Evolutionary conservation across 2,888 invertebrate species (phyloP), one percentile per base, ranked within the genome.

Genomic region (Drosophila anomelani): DNA sequence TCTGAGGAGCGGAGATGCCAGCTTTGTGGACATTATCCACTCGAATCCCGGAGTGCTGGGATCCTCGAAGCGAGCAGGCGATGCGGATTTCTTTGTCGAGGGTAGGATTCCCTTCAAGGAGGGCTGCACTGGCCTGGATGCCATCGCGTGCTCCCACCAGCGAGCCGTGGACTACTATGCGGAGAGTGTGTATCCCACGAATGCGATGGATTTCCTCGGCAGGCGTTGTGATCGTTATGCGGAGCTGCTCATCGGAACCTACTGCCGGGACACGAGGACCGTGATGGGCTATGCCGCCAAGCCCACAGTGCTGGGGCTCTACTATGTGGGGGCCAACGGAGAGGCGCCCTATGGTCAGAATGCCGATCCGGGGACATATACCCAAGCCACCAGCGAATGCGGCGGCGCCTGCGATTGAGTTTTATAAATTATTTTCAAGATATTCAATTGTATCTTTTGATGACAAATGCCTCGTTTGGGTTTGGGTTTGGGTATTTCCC

Each of bases 11-110:
- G 90, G 91, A 10, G 91, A 91, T 83, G 92, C 92, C 17, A 68
- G 71, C 0, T 91, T 90, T 57, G 81, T 92, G 36, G 92, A 91
- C 70, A 75, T 92, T 4, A 91, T 92, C 53, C 90, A 91, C 66
- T 81, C 79, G 23, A 91, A 91, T 80, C 81, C 89, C 0, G 91
- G 91, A 15, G 80, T 87, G 1, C 36, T 89, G 39, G 91, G 91
- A 3, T 81, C 85, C 47, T 47, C 80, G 0, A 78, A 81, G 6
- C 73, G 77, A 4, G 54, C 81, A 15, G 92, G 90, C 26, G 90
- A 92, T 84, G 88, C 82, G 0, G 91, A 92, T 69, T 92, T 91
- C 71, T 91, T 84, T 79, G 85, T 89, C 7, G 83, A 82, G 51
- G 91, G 91, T 1, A 63, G 86, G 56, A 44, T 47, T 6, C 81